These are phyloP conservation scores for Heteropelma amictum DNA, from an alignment of 2,888 invertebrate species.

Conservation along the genomic window DNA sequence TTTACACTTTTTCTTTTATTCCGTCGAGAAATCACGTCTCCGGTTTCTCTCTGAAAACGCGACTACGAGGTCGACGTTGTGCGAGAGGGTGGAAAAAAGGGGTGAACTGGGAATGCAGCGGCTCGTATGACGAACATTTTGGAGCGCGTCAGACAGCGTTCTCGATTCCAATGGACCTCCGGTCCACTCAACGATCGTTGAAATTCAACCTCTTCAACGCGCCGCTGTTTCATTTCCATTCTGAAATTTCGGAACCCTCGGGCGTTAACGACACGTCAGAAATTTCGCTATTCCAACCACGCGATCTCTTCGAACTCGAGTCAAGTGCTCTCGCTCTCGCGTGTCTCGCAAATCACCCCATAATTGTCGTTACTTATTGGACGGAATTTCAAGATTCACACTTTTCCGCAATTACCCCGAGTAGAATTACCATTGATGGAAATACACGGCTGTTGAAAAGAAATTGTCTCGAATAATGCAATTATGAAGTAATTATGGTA, in stretches of 20 bases:
- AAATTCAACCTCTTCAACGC: slow-evolving; percentile 1
- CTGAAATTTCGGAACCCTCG: background rate
- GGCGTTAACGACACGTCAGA: background rate
- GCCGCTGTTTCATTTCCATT: slow-evolving; percentile 2
- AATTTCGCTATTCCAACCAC: background rate
- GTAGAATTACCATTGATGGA: too few species aligned
- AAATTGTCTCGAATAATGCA: too few species aligned
- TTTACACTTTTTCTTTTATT: background rate
- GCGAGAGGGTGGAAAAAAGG: background rate
- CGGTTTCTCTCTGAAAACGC: slow-evolving; percentile 2
- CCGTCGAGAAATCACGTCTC: slow-evolving; percentile 23
- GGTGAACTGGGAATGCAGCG: slow-evolving; percentile 11
- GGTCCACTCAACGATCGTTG: slow-evolving; percentile 40
- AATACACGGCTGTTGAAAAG: too few species aligned
- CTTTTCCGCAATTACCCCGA: too few species aligned
- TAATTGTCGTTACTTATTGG: too few species aligned
- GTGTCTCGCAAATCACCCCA: too few species aligned
- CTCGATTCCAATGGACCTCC: slow-evolving; percentile 15
- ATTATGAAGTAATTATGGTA: too few species aligned
- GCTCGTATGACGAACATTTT: too few species aligned
- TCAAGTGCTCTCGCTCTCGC: too few species aligned
- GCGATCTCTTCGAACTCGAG: too few species aligned
- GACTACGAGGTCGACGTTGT: background rate
- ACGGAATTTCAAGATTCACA: too few species aligned
- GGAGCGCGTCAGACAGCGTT: too few species aligned